Evolutionary conservation across 2,113 vertebrate genomes (phyloP), one percentile per base, ranked within the genome.

Genomic region (Seriola rivoliana): DNA sequence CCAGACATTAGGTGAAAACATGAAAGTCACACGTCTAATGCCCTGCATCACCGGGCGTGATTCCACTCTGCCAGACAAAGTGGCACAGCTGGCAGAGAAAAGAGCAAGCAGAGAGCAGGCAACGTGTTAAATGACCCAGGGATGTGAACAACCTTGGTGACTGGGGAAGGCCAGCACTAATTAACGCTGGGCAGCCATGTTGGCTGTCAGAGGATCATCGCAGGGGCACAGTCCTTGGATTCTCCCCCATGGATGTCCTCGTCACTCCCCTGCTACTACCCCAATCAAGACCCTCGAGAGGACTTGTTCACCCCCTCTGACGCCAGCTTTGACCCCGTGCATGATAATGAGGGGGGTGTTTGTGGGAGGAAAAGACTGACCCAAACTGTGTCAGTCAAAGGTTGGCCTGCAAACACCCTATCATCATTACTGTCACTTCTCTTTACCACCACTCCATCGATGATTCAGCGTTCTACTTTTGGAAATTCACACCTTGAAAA

Each of bases 61-160:
- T 91, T 79, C 88, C 92, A 85, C 89, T 93, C 85, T 85, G 89
- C 82, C 90, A 78, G 92, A 94, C 94, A 90, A 81, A 86, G 91
- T 92, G 93, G 92, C 94, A 94, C 94, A 94, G 93, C 93, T 95
- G 95, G 94, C 95, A 95, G 93, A 93, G 94, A 94, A 96, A 96
- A 95, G 94, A 94, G 94, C 95, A 96, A 93, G 89, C 89, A 68
- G 85, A 82, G 84, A 90, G 89, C 70, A 82, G 86, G 92, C 90
- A 86, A 84, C 87, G 94, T 91, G 94, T 94, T 89, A 94, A 91
- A 95, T 92, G 88, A 93, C 95, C 94, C 84, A 78, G 74, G 92
- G 94, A 93, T 36, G 83, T 72, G 77, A 89, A 94, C 92, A 93
- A 94, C 95, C 95, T 96, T 95, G 94, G 87, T 86, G 92, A 90